Evolutionary conservation across 2,797 vertebrate genomes (phyloP).

Genomic region (Morus bassanus): DNA sequence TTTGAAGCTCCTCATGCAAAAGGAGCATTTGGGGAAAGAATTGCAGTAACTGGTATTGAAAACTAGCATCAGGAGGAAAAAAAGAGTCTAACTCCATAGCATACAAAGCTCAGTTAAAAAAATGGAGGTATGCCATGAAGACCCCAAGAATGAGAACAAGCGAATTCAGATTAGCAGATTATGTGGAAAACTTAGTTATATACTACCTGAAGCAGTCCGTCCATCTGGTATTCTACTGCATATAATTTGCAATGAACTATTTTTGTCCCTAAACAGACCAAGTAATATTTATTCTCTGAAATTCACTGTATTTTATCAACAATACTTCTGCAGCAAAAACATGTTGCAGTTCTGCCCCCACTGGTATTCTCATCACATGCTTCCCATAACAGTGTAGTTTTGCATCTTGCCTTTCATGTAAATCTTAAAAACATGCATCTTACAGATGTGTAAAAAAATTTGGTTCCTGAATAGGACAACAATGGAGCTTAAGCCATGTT

Average conservation of each 20-base stretch:
- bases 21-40: not conserved
- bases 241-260: not conserved
- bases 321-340: not conserved
- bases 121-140: not conserved
- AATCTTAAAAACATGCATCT: not conserved
- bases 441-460: not conserved
- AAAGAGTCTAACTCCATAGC: not conserved
- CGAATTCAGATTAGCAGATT: not conserved
- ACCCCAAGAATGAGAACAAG: not conserved
- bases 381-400: not conserved
- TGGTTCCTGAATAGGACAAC: not conserved
- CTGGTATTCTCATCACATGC: not conserved
- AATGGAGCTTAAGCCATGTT: not conserved
- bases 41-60: not conserved
- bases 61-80: not conserved
- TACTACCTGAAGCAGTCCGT: not conserved
- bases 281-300: not conserved
- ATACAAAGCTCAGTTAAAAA: not conserved
- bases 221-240: not conserved
- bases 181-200: not conserved
- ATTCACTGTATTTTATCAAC: not conserved
- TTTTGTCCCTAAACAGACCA: not conserved
- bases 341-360: not conserved
- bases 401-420: not conserved
- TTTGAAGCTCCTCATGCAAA: not conserved